These are phyloP conservation scores for Ictidomys tridecemlineatus DNA, from an alignment of 2,113 vertebrate species.

Conservation along the genomic window DNA sequence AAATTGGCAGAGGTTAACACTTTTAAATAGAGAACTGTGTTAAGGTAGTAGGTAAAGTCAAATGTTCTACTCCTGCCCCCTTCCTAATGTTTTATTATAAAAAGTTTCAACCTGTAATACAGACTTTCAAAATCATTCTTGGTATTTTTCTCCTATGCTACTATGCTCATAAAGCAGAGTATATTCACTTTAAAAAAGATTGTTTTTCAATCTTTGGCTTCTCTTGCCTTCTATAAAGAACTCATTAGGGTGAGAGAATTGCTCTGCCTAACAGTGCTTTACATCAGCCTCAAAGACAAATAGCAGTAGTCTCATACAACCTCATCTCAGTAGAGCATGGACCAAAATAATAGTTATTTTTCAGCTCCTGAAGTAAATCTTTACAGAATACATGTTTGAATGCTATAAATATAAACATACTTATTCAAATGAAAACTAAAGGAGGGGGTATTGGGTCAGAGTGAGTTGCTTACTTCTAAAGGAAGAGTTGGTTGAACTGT, in stretches of 20 bases:
- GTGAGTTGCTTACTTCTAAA: conserved; percentile 24
- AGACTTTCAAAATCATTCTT: conserved; percentile 29
- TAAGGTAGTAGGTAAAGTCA: conserved; percentile 42
- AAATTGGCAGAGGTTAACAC: conserved; percentile 26
- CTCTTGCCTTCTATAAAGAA: neutral
- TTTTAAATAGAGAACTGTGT: neutral
- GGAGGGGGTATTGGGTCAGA: neutral
- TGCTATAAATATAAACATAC: neutral
- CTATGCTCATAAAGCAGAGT: neutral
- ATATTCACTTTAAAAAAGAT: neutral
- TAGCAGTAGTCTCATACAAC: neutral
- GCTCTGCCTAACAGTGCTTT: neutral
- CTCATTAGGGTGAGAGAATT: neutral
- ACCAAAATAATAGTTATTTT: neutral
- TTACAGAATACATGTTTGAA: neutral
- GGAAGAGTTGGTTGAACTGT: conserved; percentile 20
- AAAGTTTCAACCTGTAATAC: neutral
- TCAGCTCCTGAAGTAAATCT: conserved; percentile 28
- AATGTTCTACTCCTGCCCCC: neutral
- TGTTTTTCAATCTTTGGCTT: neutral
- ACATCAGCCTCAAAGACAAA: neutral
- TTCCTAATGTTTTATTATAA: neutral
- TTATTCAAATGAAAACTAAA: conserved; percentile 3
- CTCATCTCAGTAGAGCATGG: neutral
- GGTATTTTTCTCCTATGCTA: conserved; percentile 5